Base-by-base conservation (phyloP, 2,888 invertebrate genomes). In the Linnaemya tessellans region DNA sequence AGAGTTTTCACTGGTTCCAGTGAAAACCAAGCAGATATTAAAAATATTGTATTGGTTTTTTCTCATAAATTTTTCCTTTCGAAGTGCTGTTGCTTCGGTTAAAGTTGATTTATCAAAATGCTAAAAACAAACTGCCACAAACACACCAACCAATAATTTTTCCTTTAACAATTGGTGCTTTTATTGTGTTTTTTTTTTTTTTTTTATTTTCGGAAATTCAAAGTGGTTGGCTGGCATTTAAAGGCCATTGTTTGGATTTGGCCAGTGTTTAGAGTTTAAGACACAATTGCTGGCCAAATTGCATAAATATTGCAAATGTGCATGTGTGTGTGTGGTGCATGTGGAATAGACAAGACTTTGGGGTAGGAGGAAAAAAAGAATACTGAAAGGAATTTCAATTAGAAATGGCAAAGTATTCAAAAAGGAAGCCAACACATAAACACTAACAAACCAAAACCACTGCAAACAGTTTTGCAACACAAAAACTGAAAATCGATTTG, bases 301-400 rank as follows among this genome's bases (percentile, higher is more conserved):
- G 75, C 62, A 77, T 46, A 68, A 51, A 67, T 73, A 67, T 67
- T n/a, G 30, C 7, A 64, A 64, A 43, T 68, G 58, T 65, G n/a
- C 18, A 10, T 20, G 51, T 46, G 9, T 5, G 5, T 30, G 30
- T 30, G 30, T 5, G 5, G 9, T 11, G 35, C 18, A 1, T 41
- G 30, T 35, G 11, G 5, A 9, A 30, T 56, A 64, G 51, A 65
- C 49, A 67, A 73, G 56, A 18, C 51, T 22, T 73, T 70, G 18
- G 30, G 5, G n/a, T n/a, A n/a, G n/a, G n/a, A n/a, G n/a, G n/a
- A n/a, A 15, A 10, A 65, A 30, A 56, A 71, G 68, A 67, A 30
- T n/a, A n/a, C 46, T 77, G 79, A 71, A 75, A 82, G 75, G 79
- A 82, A 82, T 85, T 85, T 82, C 85, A 85, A 85, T 85, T 82